Base-by-base conservation (phyloP, 2,797 vertebrate genomes). In the Eptatretus atami region DNA sequence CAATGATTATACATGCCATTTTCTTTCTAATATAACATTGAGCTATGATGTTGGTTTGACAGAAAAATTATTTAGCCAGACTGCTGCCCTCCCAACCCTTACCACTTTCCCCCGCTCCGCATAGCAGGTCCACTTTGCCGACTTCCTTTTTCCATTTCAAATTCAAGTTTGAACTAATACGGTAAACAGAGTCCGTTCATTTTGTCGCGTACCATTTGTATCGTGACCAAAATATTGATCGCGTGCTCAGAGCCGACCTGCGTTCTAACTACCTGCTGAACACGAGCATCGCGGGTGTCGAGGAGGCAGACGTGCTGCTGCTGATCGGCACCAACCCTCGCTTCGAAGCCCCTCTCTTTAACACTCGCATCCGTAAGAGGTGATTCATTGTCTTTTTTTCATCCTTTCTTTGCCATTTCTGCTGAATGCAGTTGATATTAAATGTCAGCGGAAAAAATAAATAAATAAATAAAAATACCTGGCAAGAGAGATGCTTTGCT, bases 201-300 rank as follows among this genome's bases (percentile, higher is more conserved):
- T 25, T 25, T n/a, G 15, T 61, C 11, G 9, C 12, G 57, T 61
- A 61, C 11, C 57, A 25, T 61, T 10, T n/a, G 24, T 12, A 12
- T 25, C 11, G 12, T 61, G 11, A 10, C n/a, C 24, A 44, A 44
- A 44, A 44, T n/a, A n/a, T 61, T 10, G 57, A 61, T 44, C 6
- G 31, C 6, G 31, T 44, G 31, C 31, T 44, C 31, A 44, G 90
- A 67, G 78, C 83, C 63, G 92, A 98, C 74, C 73, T 98, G 65
- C 83, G 92, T 66, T 96, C 92, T 52, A 98, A 82, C 76, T 98
- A 98, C 75, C 76, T 98, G 70, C 74, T 96, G 71, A 98, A 98
- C 73, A 77, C 79, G 52, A 80, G 80, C 70, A 98, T 96, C 66
- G 68, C 77, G 1, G 88, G 92, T 67, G 80, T 95, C 53, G 92